Evolutionary conservation across 1,140 invertebrate species (phyloP), one percentile per base, ranked within the genome.

Genomic region (Euwallacea fornicatus): DNA sequence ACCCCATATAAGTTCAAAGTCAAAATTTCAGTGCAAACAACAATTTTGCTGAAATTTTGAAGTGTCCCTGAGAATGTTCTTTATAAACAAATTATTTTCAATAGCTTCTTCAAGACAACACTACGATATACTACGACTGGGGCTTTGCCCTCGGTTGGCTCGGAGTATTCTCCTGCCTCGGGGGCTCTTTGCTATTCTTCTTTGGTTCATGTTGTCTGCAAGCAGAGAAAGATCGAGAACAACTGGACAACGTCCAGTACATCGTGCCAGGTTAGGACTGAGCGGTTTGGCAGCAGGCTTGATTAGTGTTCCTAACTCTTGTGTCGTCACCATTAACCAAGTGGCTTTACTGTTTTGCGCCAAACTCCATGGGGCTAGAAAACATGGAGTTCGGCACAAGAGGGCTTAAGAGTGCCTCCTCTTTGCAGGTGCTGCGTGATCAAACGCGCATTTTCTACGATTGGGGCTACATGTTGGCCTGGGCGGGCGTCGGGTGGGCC

Each of bases 381-480:
- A 9, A 50, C 54, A 65, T 65, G 11, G 63, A 59, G 53, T 67
- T 67, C 55, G 65, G 54, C 54, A 67, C 55, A 13, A 15, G 10
- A 13, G 13, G n/a, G 13, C 47, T 43, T 58, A 58, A 66, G 21
- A 54, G 66, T 74, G n/a, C 44, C 33, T 62, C 10, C 46, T 66
- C 15, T 61, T 81, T 78, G 75, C 86, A 97, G 93, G 90, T 94
- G 79, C 88, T 96, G 79, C 91, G 90, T 83, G 90, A 94, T 81
- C 91, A 92, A 82, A 90, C 91, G 73, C 88, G 91, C 84, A 88
- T 93, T 80, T 90, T 89, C 84, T 96, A 96, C 85, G 94, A 96
- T 84, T 97, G 94, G 94, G 96, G 94, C 75, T 97, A 96, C 86
- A 93, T 95, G 86, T 88, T 96, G 76, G 93, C 93, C 83, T 97